Evolutionary conservation across 2,113 vertebrate species (phyloP).

Genomic region (Kryptolebias marmoratus): DNA sequence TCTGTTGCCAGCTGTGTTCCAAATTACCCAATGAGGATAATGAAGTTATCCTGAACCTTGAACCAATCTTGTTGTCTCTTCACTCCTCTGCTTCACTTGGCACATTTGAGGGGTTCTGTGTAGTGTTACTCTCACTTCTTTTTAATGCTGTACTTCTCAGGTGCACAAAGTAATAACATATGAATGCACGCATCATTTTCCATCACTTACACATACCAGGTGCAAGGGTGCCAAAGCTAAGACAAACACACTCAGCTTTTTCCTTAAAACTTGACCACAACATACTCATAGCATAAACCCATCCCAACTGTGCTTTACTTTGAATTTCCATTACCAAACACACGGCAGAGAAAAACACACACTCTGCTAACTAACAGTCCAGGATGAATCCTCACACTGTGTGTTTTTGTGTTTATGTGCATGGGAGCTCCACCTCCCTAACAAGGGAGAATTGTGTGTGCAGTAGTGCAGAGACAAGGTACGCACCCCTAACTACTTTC

Average conservation of each 20-base stretch:
- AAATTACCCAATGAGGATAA: no score
- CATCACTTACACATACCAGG: conserved; percentile 57
- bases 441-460: conserved; percentile 37
- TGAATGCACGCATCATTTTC: conserved; percentile 50
- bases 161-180: conserved; percentile 52
- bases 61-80: conserved; percentile 25
- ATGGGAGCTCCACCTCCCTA: conserved; percentile 28
- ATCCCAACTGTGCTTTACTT: conserved; percentile 57
- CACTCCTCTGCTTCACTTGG: conserved; percentile 34
- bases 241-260: conserved; percentile 72
- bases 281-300: conserved; percentile 36
- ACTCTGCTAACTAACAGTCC: conserved; percentile 18
- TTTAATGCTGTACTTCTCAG: conserved; percentile 57
- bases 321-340: conserved; percentile 75
- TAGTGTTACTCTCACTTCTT: conserved; percentile 66
- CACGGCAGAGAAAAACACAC: conserved; percentile 57
- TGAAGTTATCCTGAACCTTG: no score
- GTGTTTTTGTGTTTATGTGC: conserved; percentile 21
- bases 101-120: conserved; percentile 52
- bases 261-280: conserved; percentile 65
- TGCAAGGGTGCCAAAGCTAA: conserved; percentile 59
- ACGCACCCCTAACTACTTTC: no score
- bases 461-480: background rate
- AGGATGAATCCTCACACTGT: conserved; percentile 40
- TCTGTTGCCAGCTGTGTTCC: no score